These are phyloP conservation scores for Chrysina gloriosa DNA, from an alignment of 2,888 invertebrate species.

Conservation along the genomic window DNA sequence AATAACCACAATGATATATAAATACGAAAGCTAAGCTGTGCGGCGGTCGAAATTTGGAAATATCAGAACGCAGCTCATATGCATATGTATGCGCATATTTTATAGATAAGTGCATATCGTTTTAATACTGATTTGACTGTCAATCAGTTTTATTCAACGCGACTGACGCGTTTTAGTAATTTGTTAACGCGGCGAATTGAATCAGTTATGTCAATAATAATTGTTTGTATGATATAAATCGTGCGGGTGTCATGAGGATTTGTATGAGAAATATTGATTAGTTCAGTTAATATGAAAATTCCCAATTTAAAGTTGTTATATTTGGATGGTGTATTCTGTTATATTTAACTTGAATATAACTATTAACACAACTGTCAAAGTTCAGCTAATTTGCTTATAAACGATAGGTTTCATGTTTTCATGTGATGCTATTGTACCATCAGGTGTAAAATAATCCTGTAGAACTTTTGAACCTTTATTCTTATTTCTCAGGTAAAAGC, in stretches of 20 bases:
- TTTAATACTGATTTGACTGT: conserved; percentile 3
- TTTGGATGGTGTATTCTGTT: too few species aligned
- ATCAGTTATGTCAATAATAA: conserved; percentile 2
- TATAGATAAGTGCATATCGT: not conserved
- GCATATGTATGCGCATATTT: not conserved
- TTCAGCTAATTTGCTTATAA: too few species aligned
- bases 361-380: too few species aligned
- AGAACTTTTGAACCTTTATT: too few species aligned
- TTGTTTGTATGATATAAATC: not conserved
- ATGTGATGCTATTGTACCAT: too few species aligned
- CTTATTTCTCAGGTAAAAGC: too few species aligned
- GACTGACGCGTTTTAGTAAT: not conserved
- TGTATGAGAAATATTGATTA: not conserved
- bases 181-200: not conserved
- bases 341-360: too few species aligned
- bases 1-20: not conserved
- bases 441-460: too few species aligned
- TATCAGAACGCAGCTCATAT: not conserved
- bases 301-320: too few species aligned
- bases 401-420: too few species aligned
- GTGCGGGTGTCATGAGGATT: not conserved
- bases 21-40: not conserved
- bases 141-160: conserved; percentile 10
- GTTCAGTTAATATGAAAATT: not conserved
- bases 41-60: not conserved